Percentiles rank a stretch among this genome's conserved stretches.
These are phyloP conservation scores for Trachops cirrhosus DNA, from an alignment of 2,797 vertebrate genomes.

Conservation along the genomic window DNA sequence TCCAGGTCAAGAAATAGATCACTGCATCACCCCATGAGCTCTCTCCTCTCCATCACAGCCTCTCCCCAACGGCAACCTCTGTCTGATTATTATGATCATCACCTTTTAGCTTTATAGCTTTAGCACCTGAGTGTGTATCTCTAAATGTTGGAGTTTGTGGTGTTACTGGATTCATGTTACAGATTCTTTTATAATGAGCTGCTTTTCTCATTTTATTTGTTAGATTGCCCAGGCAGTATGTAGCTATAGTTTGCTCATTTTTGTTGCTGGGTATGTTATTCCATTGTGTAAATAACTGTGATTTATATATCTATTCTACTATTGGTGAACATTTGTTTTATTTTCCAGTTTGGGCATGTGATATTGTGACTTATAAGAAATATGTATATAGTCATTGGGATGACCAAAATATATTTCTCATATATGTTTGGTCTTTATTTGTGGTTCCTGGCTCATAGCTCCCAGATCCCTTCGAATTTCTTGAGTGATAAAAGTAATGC, in stretches of 20 bases:
- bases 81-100: neutral
- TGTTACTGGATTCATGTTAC: neutral
- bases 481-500: neutral
- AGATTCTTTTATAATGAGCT: neutral
- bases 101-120: neutral
- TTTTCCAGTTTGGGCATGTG: neutral
- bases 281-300: neutral
- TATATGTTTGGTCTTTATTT: neutral
- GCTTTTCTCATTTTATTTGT: neutral
- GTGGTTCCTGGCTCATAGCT: neutral
- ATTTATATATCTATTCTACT: neutral
- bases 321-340: neutral
- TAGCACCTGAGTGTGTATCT: neutral
- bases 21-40: no score
- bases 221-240: neutral
- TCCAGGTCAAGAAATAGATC: neutral
- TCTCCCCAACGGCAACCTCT: neutral
- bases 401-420: neutral
- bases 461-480: neutral
- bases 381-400: neutral
- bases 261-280: neutral
- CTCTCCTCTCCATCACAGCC: neutral
- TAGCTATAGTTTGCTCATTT: neutral
- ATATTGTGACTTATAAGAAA: neutral
- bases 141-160: neutral